Evolutionary conservation across 2,888 invertebrate species (phyloP), one percentile per base, ranked within the genome.

Genomic region (Tortricodes alternella): DNA sequence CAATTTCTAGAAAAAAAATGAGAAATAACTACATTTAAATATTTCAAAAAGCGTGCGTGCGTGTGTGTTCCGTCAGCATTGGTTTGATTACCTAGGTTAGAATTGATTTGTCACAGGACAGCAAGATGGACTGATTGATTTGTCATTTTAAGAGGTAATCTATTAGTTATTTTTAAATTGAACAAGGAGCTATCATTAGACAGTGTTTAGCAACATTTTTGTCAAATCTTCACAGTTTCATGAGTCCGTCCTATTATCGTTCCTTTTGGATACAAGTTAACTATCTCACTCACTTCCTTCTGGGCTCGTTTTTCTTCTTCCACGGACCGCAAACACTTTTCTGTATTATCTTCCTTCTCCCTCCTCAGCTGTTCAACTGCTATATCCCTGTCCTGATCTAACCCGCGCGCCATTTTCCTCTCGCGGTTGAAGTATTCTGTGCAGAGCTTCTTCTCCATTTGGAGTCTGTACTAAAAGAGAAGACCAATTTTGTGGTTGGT

Each of bases 381-480:
- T 58, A 53, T 78, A 2, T 86, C 80, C 0, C 76, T 59, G 55
- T 82, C 80, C 29, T 70, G 62, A 35, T 84, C 77, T 51, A 87
- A 65, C 21, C 74, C 71, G 0, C 64, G 58, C 0, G 76, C 72
- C 29, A 76, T 70, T 38, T 59, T 67, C 53, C 74, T 76, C 49
- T 89, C 85, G 0, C 72, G 70, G 2, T 77, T 74, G 35, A 70
- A 74, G 59, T 82, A 73, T 5, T 82, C 76, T 0, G 78, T 63
- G 58, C 80, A 83, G 0, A 84, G 61, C 53, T 78, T 64, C 59
- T 87, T 81, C 58, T 86, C 83, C 6, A 74, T 62, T 69, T 84
- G 80, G 2, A 83, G 71, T 18, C 68, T 75, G 62, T 74, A 66
- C 89, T 89, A 65, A 13, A 53, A 43, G 32, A 19, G 23, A 5